Percentiles rank a stretch among this genome's conserved stretches.
These are phyloP conservation scores for Actinemys pallida DNA, from an alignment of 2,113 vertebrate species.

Conservation along the genomic window DNA sequence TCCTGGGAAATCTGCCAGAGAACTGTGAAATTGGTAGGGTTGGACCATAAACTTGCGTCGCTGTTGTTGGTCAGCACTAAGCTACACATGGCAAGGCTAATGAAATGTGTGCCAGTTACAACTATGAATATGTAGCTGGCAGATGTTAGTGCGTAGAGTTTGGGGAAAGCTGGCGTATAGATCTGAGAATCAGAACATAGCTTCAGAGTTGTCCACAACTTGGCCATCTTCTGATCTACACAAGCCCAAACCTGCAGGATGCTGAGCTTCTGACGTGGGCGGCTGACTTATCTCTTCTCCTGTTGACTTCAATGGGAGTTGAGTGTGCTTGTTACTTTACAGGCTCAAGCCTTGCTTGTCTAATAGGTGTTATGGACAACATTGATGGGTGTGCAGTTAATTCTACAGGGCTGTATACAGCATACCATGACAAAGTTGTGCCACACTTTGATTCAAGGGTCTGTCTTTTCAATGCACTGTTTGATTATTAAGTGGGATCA, in stretches of 20 bases:
- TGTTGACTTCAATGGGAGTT: background rate
- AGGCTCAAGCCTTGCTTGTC: slow-evolving; percentile 13
- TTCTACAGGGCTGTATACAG: background rate
- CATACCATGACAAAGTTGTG: background rate
- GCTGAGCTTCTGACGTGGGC: background rate
- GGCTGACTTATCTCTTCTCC: background rate
- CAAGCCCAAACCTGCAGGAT: background rate
- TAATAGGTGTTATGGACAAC: background rate
- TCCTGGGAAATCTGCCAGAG: slow-evolving; percentile 53
- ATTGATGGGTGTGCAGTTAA: background rate
- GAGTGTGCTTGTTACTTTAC: background rate
- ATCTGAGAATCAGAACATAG: slow-evolving; percentile 42
- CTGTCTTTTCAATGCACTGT: background rate
- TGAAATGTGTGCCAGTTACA: slow-evolving; percentile 45
- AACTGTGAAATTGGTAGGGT: slow-evolving; percentile 2
- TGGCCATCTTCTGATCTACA: background rate
- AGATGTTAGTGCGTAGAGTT: background rate
- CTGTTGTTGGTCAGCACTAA: background rate
- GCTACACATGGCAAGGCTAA: slow-evolving; percentile 20
- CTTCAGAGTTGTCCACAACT: slow-evolving; percentile 18
- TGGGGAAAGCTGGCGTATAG: background rate
- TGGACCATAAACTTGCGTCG: slow-evolving; percentile 9
- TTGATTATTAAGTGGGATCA: background rate
- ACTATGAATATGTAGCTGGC: slow-evolving; percentile 46
- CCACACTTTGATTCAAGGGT: accelerated